These are phyloP conservation scores for Drosophila ezoana DNA, from an alignment of 2,888 invertebrate species.

Conservation along the genomic window DNA sequence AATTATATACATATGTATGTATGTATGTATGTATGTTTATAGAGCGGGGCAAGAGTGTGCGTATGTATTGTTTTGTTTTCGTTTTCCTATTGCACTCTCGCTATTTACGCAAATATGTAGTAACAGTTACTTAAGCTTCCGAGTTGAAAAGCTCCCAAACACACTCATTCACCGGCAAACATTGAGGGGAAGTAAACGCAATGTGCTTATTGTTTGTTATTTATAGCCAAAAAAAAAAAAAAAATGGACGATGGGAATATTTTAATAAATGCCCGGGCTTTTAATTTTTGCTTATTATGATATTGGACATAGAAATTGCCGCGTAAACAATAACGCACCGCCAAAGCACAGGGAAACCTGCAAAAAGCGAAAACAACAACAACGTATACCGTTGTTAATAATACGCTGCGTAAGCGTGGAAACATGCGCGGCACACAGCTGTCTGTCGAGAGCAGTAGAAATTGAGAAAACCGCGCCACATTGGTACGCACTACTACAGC, in stretches of 20 bases:
- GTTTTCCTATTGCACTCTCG: constrained; percentile 29
- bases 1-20: constrained; percentile 1
- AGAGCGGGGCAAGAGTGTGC: background rate
- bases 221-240: background rate
- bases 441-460: constrained; percentile 50
- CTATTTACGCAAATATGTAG: constrained; percentile 9
- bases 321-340: constrained; percentile 40
- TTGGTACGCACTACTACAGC: constrained; percentile 54
- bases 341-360: constrained; percentile 2
- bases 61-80: constrained; percentile 40
- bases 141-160: constrained; percentile 1
- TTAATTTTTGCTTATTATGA: constrained; percentile 3
- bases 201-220: constrained; percentile 21
- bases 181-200: background rate
- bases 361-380: constrained; percentile 6
- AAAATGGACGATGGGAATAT: background rate
- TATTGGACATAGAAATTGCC: constrained; percentile 29
- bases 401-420: constrained; percentile 66
- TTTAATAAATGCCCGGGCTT: background rate
- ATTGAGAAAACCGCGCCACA: constrained; percentile 63
- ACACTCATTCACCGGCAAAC: constrained; percentile 24
- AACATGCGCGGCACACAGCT: constrained; percentile 77
- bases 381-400: constrained; percentile 48
- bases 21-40: background rate
- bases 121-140: constrained; percentile 22